Base-by-base conservation (phyloP, 64 coral and sea anemone species). In the Orbicella faveolata region DNA sequence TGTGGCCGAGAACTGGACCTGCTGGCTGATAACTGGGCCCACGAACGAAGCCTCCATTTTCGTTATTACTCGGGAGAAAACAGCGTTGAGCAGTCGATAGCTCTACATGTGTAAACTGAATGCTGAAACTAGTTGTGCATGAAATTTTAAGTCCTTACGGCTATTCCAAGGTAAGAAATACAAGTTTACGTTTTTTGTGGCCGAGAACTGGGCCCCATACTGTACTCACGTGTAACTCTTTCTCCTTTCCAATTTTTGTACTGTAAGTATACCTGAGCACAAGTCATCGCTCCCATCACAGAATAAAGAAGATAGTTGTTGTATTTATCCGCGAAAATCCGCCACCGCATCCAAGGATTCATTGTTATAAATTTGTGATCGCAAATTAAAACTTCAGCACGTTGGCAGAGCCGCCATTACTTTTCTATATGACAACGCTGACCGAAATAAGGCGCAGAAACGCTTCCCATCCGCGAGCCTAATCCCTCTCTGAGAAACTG, bases 261-360 rank as follows among this genome's bases (percentile, higher is more conserved):
- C 14, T 93, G 83, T 91, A 96, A 74, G 39, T 83, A 83, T 44
- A 90, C 23, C 15, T 96, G 94, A 39, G 88, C 93, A 54, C 86
- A 90, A 88, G 93, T 90, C 69, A 96, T 96, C 44, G 93, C 19
- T 18, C 75, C 91, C 79, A 92, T 93, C 94, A 96, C 93, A 54
- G 87, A 88, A 61, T 90, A 93, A 61, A 96, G 84, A 15, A 96
- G 86, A 59, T 93, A 86, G 39, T 83, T 86, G 57, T 96, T 96
- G 77, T 96, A 86, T 68, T 86, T 92, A 37, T 96, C 41, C 17
- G 93, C 91, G 75, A 89, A 87, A 15, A 93, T 36, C 37, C 94
- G 75, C 79, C 93, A 89, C 19, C 85, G 75, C 87, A 86, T 69
- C 94, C 94, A 96, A 11, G 77, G 80, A 63, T 87, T 92, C 94